Percentiles rank a stretch among this genome's conserved stretches.
These are phyloP conservation scores for Platypus cylindrus DNA, from an alignment of 2,888 invertebrate species.

Conservation along the genomic window DNA sequence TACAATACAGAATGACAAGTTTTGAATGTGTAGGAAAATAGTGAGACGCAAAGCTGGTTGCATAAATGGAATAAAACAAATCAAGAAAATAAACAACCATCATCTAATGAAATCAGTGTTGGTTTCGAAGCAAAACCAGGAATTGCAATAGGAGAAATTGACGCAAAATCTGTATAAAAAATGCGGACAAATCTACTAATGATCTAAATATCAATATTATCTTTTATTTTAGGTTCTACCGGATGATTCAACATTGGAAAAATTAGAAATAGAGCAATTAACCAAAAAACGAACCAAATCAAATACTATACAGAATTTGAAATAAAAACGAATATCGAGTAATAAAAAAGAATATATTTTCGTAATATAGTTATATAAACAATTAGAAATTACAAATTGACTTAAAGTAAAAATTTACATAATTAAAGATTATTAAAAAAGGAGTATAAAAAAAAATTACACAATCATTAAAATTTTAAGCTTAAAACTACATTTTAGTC, in stretches of 20 bases:
- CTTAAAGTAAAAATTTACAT: too few species aligned
- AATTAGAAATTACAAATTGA: too few species aligned
- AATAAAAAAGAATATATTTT: too few species aligned
- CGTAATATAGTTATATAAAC: too few species aligned
- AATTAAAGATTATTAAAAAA: too few species aligned
- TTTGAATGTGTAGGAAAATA: not conserved
- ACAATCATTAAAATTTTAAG: too few species aligned
- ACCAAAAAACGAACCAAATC: too few species aligned
- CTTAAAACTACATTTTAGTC: too few species aligned
- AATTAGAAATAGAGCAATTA: conserved; percentile 5
- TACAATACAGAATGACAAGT: not conserved
- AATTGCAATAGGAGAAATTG: conserved; percentile 33
- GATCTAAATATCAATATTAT: conserved; percentile 17
- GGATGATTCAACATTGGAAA: conserved; percentile 7
- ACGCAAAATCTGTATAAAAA: conserved; percentile 31
- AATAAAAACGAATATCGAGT: too few species aligned
- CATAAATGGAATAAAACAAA: conserved; percentile 46
- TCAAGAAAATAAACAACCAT: conserved; percentile 7
- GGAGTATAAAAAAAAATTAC: too few species aligned
- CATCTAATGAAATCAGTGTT: conserved; percentile 1
- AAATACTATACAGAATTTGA: too few species aligned
- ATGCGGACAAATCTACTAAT: not conserved
- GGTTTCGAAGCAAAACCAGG: conserved; percentile 22
- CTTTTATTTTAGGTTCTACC: conserved; percentile 6
- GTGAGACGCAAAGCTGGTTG: conserved; percentile 41